phyloP scores from a whole-genome alignment of 2,113 vertebrate species.

The Etia nguti region DNA sequence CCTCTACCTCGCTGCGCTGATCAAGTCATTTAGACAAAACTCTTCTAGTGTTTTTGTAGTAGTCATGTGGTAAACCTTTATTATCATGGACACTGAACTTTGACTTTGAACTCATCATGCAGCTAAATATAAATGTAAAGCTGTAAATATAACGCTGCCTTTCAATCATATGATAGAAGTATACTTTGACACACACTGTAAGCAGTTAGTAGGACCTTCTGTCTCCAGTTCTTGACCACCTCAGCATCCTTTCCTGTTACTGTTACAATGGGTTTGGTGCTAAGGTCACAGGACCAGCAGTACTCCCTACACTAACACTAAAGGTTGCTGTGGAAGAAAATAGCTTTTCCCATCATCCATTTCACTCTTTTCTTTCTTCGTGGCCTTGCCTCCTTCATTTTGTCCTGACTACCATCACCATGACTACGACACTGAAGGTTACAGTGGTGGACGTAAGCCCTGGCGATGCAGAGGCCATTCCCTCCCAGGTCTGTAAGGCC shows the following conservation, averaged over 20 bases:
- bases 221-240: background rate
- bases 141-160: background rate
- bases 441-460: conserved; percentile 70
- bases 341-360: conserved; percentile 76
- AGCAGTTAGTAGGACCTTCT: background rate
- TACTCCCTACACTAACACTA: background rate
- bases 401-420: conserved; percentile 66
- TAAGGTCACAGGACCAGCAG: conserved; percentile 7
- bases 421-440: conserved; percentile 68
- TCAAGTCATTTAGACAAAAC: background rate
- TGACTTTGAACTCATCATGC: background rate
- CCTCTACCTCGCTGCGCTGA: background rate
- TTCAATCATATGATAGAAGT: background rate
- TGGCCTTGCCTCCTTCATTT: conserved; percentile 49
- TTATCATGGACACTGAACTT: background rate
- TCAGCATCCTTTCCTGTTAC: background rate
- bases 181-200: background rate
- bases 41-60: background rate
- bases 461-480: conserved; percentile 50
- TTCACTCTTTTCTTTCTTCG: conserved; percentile 56
- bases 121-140: background rate
- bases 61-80: background rate
- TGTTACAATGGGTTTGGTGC: background rate
- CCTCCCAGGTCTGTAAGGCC: conserved; percentile 80
- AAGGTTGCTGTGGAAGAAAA: conserved; percentile 39